phyloP scores from a whole-genome alignment of 2,888 invertebrate genomes.

The Caenorhabditis wallacei region DNA sequence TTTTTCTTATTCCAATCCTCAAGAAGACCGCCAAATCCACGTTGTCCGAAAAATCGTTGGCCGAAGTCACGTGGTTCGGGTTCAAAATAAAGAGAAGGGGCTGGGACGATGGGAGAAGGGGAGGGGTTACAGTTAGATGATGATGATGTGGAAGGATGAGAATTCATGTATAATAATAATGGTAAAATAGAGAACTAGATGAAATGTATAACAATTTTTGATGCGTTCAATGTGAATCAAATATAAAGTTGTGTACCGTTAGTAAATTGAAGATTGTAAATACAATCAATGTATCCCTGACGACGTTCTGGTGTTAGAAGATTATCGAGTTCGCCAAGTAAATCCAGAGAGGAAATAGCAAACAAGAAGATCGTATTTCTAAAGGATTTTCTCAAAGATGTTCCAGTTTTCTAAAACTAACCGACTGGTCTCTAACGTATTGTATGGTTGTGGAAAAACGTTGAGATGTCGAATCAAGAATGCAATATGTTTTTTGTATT shows the following conservation, averaged over 20 bases:
- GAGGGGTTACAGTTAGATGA: not conserved
- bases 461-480: conserved; percentile 74
- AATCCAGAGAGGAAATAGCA: conserved; percentile 93
- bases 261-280: conserved; percentile 89
- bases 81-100: conserved; percentile 54
- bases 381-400: conserved; percentile 46
- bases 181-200: conserved; percentile 6
- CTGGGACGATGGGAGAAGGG: not conserved
- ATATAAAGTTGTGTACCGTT: conserved; percentile 35
- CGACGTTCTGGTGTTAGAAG: conserved; percentile 86
- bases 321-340: conserved; percentile 89
- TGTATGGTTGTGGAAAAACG: conserved; percentile 74
- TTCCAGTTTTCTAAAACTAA: conserved; percentile 26
- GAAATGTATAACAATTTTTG: not conserved
- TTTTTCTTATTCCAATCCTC: conserved; percentile 15
- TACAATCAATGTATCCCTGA: conserved; percentile 91
- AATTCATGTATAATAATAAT: not conserved
- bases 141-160: not conserved
- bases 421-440: conserved; percentile 74
- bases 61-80: conserved; percentile 61
- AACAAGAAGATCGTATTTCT: conserved; percentile 87
- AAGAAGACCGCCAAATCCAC: conserved; percentile 66
- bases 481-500: conserved; percentile 67
- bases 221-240: not conserved
- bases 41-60: conserved; percentile 57